phyloP scores from a whole-genome alignment of 2,113 vertebrate species.

The Pedetes capensis region DNA sequence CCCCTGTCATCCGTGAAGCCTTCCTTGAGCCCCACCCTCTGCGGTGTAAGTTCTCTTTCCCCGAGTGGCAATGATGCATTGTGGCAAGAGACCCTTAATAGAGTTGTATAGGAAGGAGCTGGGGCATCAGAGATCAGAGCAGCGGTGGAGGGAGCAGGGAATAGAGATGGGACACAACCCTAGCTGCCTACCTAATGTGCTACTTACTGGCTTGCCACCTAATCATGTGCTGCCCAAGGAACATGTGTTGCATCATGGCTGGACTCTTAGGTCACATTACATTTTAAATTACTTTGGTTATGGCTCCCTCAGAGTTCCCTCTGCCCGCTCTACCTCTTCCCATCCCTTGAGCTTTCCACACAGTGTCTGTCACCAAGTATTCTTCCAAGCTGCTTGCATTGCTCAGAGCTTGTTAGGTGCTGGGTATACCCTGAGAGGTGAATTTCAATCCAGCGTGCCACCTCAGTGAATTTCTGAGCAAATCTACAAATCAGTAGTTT shows the following conservation, averaged over 20 bases:
- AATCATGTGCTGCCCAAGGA: not conserved
- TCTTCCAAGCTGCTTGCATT: not conserved
- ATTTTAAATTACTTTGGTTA: not conserved
- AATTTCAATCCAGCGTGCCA: not conserved
- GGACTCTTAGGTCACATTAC: not conserved
- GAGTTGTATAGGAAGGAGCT: not conserved
- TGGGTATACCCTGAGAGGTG: not conserved
- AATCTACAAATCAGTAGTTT: conserved; percentile 7
- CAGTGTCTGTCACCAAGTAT: not conserved
- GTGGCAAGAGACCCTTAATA: not conserved
- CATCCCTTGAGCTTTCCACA: not conserved
- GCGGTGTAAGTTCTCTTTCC: not conserved
- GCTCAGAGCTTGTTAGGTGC: not conserved
- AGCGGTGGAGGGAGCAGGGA: not conserved
- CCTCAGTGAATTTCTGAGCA: conserved; percentile 13
- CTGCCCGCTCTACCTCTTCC: not conserved
- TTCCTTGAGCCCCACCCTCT: not conserved
- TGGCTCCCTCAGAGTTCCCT: not conserved
- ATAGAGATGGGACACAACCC: not conserved
- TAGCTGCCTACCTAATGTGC: not conserved
- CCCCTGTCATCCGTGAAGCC: not conserved
- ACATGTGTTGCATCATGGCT: not conserved
- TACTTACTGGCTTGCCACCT: not conserved
- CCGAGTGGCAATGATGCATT: not conserved
- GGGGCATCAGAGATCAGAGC: not conserved